These are phyloP conservation scores for Puffinus mauretanicus DNA, from an alignment of 2,113 vertebrate species.

Conservation along the genomic window DNA sequence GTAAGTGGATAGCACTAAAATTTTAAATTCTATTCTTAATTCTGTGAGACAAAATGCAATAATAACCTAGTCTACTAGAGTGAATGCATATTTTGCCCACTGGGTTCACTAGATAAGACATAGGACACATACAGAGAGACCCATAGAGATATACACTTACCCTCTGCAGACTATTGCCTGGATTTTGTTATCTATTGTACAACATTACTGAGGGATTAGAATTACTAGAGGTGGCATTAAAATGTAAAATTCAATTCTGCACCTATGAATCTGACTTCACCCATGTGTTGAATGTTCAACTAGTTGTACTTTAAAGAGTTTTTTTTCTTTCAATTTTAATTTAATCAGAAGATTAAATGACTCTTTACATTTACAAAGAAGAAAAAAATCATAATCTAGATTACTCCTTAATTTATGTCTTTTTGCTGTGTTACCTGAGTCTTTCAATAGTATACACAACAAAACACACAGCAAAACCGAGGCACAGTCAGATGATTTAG, in stretches of 20 bases:
- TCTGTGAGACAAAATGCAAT: neutral
- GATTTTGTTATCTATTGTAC: neutral
- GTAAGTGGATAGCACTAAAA: neutral
- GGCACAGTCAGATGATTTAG: neutral
- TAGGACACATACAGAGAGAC: neutral
- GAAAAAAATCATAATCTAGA: neutral
- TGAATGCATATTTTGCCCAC: neutral
- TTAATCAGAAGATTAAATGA: neutral
- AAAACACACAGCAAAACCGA: neutral
- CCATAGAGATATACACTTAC: neutral
- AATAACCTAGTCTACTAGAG: neutral
- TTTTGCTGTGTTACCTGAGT: neutral
- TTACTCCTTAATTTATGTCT: neutral
- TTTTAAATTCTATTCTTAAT: neutral
- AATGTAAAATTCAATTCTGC: neutral
- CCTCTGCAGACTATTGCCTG: neutral
- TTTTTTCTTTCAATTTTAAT: neutral
- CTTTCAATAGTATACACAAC: neutral
- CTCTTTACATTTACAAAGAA: neutral
- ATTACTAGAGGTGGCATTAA: neutral
- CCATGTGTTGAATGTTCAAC: neutral
- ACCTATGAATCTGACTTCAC: neutral
- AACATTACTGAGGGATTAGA: neutral
- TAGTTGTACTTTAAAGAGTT: neutral
- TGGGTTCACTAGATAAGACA: neutral